A percentile compares a stretch with the other conserved stretches of the same genome.
phyloP scores from a whole-genome alignment of 2,797 vertebrate species.

The Arnoldichthys spilopterus region DNA sequence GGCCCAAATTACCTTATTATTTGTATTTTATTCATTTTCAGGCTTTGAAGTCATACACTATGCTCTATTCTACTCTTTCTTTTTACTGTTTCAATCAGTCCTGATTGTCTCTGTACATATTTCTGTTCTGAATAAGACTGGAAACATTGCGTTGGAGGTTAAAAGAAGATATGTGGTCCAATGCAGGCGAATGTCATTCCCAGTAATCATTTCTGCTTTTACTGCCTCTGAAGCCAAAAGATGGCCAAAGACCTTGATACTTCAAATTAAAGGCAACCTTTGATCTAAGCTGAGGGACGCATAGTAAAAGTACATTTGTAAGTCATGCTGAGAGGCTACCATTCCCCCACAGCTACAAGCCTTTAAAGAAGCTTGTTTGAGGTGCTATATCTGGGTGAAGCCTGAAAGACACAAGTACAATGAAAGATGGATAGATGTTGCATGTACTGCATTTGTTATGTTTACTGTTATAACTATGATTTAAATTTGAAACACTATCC shows the following conservation, averaged over 20 bases:
- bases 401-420: neutral
- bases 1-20: neutral
- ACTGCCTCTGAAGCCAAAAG: neutral
- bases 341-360: neutral
- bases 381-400: neutral
- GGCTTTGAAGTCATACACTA: neutral
- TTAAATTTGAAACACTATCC: neutral
- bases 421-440: neutral
- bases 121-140: neutral
- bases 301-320: neutral
- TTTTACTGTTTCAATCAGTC: neutral
- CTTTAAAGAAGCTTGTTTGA: neutral
- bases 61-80: neutral
- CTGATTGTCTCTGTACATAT: neutral
- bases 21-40: too few relatives aligned
- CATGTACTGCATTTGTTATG: neutral
- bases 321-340: neutral
- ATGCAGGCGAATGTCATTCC: neutral
- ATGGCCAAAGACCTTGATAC: conserved; percentile 1
- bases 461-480: neutral
- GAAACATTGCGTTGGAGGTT: too few relatives aligned
- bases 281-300: neutral
- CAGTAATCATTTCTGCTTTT: conserved; percentile 12
- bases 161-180: neutral
- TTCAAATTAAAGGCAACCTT: neutral